phyloP scores from a whole-genome alignment of 2,113 vertebrate species.

The Catharus fuscescens region DNA sequence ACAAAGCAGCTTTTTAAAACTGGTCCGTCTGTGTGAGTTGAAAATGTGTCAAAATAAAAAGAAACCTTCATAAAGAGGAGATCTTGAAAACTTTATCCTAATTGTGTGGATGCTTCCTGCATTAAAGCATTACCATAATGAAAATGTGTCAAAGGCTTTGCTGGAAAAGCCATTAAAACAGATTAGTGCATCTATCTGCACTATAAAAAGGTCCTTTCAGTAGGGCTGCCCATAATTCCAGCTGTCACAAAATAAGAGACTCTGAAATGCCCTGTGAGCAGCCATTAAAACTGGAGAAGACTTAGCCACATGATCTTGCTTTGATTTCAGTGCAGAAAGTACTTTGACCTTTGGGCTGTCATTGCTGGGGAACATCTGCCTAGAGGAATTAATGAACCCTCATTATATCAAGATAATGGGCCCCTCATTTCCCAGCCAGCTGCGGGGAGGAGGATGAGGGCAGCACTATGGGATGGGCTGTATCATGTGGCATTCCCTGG shows the following conservation, averaged over 20 bases:
- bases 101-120: neutral
- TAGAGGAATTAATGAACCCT: constrained; percentile 22
- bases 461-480: neutral
- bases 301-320: neutral
- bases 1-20: constrained; percentile 15
- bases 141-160: constrained; percentile 55
- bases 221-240: constrained; percentile 4
- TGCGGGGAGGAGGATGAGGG: neutral
- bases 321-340: neutral
- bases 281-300: neutral
- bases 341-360: neutral
- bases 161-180: constrained; percentile 41
- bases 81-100: constrained; percentile 12
- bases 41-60: neutral
- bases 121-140: constrained; percentile 17
- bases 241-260: constrained; percentile 4
- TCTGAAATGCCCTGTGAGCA: neutral
- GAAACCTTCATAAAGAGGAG: neutral
- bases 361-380: neutral
- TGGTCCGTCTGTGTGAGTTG: neutral
- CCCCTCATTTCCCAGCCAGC: neutral
- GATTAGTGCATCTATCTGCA: constrained; percentile 56
- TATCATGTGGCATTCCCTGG: neutral
- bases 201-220: constrained; percentile 41
- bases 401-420: neutral